Conservation (phyloP, 2,888 invertebrate genomes). For the Drosophila heteroneura region DNA sequence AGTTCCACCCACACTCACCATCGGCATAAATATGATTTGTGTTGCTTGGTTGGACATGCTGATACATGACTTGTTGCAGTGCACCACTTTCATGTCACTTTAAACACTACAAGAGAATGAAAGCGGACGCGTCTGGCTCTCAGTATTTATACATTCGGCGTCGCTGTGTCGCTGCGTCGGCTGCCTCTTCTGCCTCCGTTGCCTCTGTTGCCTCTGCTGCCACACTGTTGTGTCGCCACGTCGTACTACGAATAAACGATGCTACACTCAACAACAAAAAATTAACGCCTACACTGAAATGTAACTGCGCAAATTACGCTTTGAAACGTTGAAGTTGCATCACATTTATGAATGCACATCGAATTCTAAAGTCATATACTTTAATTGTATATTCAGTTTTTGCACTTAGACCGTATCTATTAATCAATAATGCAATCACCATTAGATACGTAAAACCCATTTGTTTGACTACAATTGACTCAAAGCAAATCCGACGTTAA, state of each 20-base stretch:
- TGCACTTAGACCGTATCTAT: background rate
- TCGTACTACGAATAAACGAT: background rate
- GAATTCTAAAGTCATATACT: background rate
- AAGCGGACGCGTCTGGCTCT: constrained; percentile 76
- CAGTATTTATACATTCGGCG: constrained; percentile 80
- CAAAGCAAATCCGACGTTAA: background rate
- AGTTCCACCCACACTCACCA: constrained; percentile 78
- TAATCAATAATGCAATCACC: background rate
- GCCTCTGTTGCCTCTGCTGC: background rate
- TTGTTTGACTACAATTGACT: background rate
- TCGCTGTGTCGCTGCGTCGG: constrained; percentile 1
- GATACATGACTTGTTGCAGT: constrained; percentile 86
- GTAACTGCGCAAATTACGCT: background rate
- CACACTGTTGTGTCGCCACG: constrained; percentile 1
- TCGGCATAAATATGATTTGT: constrained; percentile 85
- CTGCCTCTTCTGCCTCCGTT: constrained; percentile 1
- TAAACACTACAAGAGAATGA: constrained; percentile 86
- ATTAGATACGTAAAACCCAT: background rate
- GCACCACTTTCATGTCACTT: constrained; percentile 86
- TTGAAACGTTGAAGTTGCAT: background rate
- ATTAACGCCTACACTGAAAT: background rate
- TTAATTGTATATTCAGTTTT: background rate
- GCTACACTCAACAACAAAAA: constrained; percentile 14
- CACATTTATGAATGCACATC: background rate
- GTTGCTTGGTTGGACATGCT: constrained; percentile 86